Base-by-base conservation (phyloP, 2,888 invertebrate genomes). In the Drosophila hamatofila region DNA sequence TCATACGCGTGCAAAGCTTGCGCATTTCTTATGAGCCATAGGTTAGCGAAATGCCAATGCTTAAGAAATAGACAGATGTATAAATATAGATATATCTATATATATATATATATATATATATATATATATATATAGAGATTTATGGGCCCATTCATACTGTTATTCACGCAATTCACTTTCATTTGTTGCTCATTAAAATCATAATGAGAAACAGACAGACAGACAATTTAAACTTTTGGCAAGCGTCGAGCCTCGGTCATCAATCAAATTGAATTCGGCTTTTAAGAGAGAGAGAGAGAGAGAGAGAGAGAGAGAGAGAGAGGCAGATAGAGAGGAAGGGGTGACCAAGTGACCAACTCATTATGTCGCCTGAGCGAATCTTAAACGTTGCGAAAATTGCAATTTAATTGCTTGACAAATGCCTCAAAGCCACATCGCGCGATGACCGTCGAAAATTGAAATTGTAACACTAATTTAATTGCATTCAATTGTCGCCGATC, bases 151-250 rank as follows among this genome's bases (percentile, higher is more conserved):
- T 41, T 62, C 57, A 58, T 25, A 21, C 25, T 46, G 18, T 14
- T 18, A 35, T 35, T 18, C 46, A 25, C 9, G 16, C 16, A 23
- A 16, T 25, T 44, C 23, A 85, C 84, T 89, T 89, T 89, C 86
- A 59, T 85, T 85, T 82, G 80, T 51, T 72, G 69, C 85, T 89
- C 89, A 89, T 84, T 89, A 80, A 82, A 84, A 72, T 75, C 72
- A 84, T 82, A 84, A 84, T 84, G 35, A 37, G 3, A 9, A 83
- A 63, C 71, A 51, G 70, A 21, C 8, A 35, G 33, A 35, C 30
- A 18, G 30, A 18, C 18, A 12, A 64, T 80, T 73, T 72, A 68
- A 68, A 72, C 62, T 69, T 55, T 55, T 37, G 48, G 57, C 57
- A 65, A 57, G 49, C 12, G 25, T 12, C 8, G 25, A 55, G 37